Base-by-base conservation (phyloP, 1,140 invertebrate genomes). In the Aphaenogaster floridana region DNA sequence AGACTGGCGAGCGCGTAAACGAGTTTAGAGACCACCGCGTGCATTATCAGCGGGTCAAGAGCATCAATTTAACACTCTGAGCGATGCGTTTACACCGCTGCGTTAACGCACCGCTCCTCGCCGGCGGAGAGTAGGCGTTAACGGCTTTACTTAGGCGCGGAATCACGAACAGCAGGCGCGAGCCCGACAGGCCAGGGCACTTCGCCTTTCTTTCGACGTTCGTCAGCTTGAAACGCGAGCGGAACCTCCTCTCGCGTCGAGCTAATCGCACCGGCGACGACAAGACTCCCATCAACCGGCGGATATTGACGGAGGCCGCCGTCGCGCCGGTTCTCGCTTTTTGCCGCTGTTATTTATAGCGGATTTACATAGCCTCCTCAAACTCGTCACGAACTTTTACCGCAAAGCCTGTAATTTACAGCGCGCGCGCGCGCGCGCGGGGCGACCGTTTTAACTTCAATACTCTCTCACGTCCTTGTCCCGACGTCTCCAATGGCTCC, bases 271-370 rank as follows among this genome's bases (percentile, higher is more conserved):
- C n/a, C 63, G 21, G 42, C 89, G 89, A 90, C 89, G 89, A 90
- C 89, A 89, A 74, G 74, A 61, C 45, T 89, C 76, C 88, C 88
- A 88, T 90, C 89, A 90, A 87, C 39, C 36, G 88, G n/a, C 86
- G 66, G 71, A 88, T 78, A 77, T 88, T 87, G 89, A 90, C 80
- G 88, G 57, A 86, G 83, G 66, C 88, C 77, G 79, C 71, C 74
- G 72, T 74, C 50, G 61, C 74, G 86, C 86, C 89, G 52, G 69
- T 63, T 84, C 83, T 64, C 85, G 66, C 88, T 84, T 87, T 90
- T 87, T 86, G 64, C 76, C 85, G 64, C 11, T 86, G 86, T 90
- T 89, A 89, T 90, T 90, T 90, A 90, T 90, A 90, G 69, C 63
- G 72, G 80, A 89, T 89, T 89, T 84, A 84, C 80, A 84, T 84